Evolutionary conservation across 1,140 invertebrate species (phyloP).

Genomic region (Eupeodes corollae): DNA sequence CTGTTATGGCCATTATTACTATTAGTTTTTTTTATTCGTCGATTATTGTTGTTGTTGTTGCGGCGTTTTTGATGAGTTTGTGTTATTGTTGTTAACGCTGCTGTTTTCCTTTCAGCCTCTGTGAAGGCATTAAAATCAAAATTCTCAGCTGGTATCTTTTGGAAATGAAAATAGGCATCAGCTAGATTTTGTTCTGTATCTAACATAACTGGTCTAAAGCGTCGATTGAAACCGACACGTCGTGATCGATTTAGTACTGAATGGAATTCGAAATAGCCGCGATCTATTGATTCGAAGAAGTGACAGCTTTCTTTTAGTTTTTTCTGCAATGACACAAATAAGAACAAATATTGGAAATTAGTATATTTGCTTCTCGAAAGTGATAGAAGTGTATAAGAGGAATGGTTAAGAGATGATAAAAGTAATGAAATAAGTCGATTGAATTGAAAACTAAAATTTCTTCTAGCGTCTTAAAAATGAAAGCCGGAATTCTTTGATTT

Average conservation of each 20-base stretch:
- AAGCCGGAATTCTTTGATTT: too few species aligned
- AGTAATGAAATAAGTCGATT: neutral
- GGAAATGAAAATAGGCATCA: constrained; percentile 19
- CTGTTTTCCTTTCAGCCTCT: constrained; percentile 8
- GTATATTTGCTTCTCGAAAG: neutral
- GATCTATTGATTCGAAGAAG: constrained; percentile 22
- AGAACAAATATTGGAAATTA: neutral
- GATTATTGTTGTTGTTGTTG: neutral
- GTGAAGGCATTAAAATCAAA: constrained; percentile 7
- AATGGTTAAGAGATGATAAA: too few species aligned
- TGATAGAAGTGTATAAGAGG: too few species aligned
- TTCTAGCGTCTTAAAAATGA: neutral
- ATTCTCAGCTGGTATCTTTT: constrained; percentile 11
- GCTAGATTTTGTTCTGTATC: constrained; percentile 3
- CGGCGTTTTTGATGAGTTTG: neutral
- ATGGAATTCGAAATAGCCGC: constrained; percentile 19
- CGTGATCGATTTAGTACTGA: constrained; percentile 19
- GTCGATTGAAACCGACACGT: constrained; percentile 24
- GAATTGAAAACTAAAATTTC: neutral
- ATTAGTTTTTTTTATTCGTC: too few species aligned
- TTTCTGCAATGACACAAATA: constrained; percentile 16
- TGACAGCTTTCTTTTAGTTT: constrained; percentile 30
- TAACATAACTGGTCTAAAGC: constrained; percentile 21
- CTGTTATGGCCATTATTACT: too few species aligned
- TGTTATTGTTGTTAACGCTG: constrained; percentile 5